Evolutionary conservation across 2,113 vertebrate species (phyloP), one percentile per base, ranked within the genome.

Genomic region (Tenrec ecaudatus): DNA sequence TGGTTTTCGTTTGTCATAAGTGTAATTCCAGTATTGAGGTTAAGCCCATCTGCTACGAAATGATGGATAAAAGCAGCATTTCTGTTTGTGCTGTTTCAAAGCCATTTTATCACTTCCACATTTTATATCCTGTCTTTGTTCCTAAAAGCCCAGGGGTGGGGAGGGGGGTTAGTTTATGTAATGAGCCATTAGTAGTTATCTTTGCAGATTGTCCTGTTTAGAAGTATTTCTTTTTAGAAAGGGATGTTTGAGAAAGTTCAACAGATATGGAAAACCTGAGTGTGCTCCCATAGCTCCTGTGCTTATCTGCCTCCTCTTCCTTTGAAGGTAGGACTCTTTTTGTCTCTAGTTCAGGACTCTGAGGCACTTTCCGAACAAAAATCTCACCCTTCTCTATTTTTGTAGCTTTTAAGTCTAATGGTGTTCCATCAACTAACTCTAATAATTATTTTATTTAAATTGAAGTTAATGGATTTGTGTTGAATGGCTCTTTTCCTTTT

Each of bases 211-310:
- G 94, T 96, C 82, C 95, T 96, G 96, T 97, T 96, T 91, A 97
- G 96, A 96, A 96, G 94, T 97, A 96, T 96, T 96, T 97, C 96
- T 96, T 97, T 97, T 95, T 97, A 97, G 95, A 96, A 96, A 96
- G 97, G 95, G 94, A 91, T 96, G 96, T 97, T 96, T 97, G 96
- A 97, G 90, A 96, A 95, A 96, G 93, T 95, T 95, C 95, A 96
- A 3, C 96, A 96, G 92, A 93, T 96, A 95, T 94, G 96, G 96
- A 96, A 94, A 96, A 88, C 96, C 95, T 92, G 93, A 97, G 38
- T 97, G 96, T 95, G 93, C 96, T 97, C 92, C 94, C 93, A 88
- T 96, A 97, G 88, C 89, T 95, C 96, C 96, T 95, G 95, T 95
- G 96, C 93, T 96, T 96, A 92, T 95, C 96, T 96, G 86, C 96